Base-by-base conservation (phyloP, 2,113 vertebrate genomes). In the Corythornis madagascariensis region DNA sequence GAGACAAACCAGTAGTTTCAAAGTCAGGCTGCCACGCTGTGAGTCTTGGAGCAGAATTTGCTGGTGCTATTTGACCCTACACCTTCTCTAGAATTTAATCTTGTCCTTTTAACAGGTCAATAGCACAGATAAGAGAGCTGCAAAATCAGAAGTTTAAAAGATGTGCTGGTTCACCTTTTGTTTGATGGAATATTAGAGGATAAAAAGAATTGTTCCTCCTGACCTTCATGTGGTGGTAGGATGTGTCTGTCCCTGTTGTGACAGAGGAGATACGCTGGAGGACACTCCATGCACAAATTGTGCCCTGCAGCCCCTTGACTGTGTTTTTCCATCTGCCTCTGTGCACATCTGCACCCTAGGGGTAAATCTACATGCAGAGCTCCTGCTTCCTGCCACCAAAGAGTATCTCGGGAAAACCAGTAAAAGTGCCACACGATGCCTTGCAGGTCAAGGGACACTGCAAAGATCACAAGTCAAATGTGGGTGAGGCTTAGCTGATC, bases 11-110 rank as follows among this genome's bases (percentile, higher is more conserved):
- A 56, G 38, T 26, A 75, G 55, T 16, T 71, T 92, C 48, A 35
- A 72, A 86, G 86, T 80, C 86, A 86, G 65, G 28, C 57, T 86
- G 83, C 53, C 56, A 28, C 21, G 19, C 33, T 1, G 3, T 20
- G 31, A 77, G 47, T 52, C 74, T 73, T 2, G 0, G 77, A 67
- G 38, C 53, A 88, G 82, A 73, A 61, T 22, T 6, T 2, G 1
- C 13, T 16, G 24, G 4, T 77, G 72, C 6, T 75, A 2, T 72
- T 35, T 76, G 64, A 82, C 35, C 2, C 0, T 0, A 0, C 2
- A 8, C 47, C 55, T 88, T 81, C 74, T 77, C 92, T 88, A 81
- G 87, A 85, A 74, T 95, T 96, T 93, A 43, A 8, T 76, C 50
- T 65, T 57, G 56, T 76, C 63, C 78, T 92, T 81, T 86, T 40